Percentiles rank a stretch among this genome's conserved stretches.
Evolutionary conservation across 2,797 vertebrate species (phyloP).

Genomic region (Oreonectes daqikongensis): DNA sequence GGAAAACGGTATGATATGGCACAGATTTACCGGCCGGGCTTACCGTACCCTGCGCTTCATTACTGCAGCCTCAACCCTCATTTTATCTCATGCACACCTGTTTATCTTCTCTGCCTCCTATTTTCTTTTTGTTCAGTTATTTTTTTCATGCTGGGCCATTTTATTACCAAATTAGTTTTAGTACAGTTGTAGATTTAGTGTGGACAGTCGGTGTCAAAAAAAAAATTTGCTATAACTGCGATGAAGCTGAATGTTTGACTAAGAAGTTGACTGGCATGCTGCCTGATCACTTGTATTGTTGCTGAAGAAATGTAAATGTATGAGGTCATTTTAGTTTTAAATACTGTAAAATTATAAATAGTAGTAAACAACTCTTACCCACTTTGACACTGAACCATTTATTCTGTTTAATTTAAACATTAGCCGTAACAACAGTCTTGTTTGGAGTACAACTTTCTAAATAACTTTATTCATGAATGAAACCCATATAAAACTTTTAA

Average conservation of each 20-base stretch:
- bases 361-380: background rate
- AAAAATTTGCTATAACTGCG: background rate
- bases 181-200: background rate
- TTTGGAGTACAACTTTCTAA: background rate
- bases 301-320: background rate
- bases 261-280: background rate
- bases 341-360: background rate
- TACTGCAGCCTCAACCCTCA: slow-evolving; percentile 19
- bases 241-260: background rate
- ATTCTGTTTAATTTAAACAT: background rate
- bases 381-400: background rate
- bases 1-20: slow-evolving; percentile 44
- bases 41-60: slow-evolving; percentile 2
- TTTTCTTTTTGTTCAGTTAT: slow-evolving; percentile 35
- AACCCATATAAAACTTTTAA: background rate
- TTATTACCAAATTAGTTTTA: background rate
- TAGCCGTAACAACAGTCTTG: background rate
- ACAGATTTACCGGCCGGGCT: slow-evolving; percentile 29
- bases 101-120: slow-evolving; percentile 55
- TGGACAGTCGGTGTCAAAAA: background rate
- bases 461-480: background rate
- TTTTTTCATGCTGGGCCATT: background rate
- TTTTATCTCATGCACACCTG: slow-evolving; percentile 57
- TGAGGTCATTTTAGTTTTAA: background rate
- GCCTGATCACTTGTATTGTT: background rate